Conservation (phyloP, 2,113 vertebrate genomes). For the Copsychus sechellarum region DNA sequence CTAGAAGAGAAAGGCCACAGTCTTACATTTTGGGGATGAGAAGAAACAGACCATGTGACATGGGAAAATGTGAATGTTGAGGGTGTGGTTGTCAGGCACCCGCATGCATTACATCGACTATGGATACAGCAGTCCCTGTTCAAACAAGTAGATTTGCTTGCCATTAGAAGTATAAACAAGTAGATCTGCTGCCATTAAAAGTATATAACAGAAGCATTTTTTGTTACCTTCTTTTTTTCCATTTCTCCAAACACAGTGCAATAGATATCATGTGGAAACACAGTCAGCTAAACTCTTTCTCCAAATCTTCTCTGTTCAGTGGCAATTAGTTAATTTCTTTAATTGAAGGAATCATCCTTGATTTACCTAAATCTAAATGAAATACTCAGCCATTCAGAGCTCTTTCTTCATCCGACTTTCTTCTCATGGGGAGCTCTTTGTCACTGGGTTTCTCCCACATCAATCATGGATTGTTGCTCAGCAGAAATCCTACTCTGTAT, state of each 20-base stretch:
- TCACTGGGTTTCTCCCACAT: neutral
- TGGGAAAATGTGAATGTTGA: neutral
- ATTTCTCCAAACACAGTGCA: neutral
- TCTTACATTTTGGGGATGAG: neutral
- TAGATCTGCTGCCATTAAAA: neutral
- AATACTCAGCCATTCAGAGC: neutral
- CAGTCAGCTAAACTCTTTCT: neutral
- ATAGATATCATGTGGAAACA: neutral
- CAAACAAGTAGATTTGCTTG: neutral
- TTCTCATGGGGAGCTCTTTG: neutral
- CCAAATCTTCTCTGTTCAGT: neutral
- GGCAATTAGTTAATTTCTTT: neutral
- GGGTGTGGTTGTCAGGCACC: rapidly evolving
- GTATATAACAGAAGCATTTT: neutral
- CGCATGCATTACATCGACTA: too few relatives aligned
- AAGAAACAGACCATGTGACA: neutral
- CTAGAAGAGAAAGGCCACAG: neutral
- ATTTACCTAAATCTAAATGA: neutral
- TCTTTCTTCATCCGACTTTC: neutral
- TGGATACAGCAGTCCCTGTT: neutral
- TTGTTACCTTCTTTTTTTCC: neutral
- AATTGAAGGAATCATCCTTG: neutral
- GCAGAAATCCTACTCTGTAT: neutral
- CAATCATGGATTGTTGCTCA: neutral
- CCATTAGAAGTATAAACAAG: neutral